A percentile compares a stretch with the other conserved stretches of the same genome.
phyloP scores from a whole-genome alignment of 1,140 invertebrate genomes.

The Bombus waltoni region DNA sequence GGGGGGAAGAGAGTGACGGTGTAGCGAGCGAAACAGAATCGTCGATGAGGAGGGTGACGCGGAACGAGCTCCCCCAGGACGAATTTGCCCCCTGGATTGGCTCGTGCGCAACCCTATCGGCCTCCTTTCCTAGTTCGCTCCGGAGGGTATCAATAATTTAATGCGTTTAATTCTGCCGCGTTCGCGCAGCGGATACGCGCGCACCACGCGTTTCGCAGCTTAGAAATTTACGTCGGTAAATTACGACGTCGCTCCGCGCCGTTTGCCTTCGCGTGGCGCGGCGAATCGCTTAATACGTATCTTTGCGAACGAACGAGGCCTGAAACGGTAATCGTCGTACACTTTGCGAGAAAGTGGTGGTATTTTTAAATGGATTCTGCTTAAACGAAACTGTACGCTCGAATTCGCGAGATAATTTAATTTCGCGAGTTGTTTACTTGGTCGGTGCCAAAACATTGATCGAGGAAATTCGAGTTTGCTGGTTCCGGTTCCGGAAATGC shows the following conservation, averaged over 20 bases:
- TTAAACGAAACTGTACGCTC: not conserved
- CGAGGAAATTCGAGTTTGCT: slow-evolving; percentile 30
- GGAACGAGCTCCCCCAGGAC: slow-evolving; percentile 68
- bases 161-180: slow-evolving; percentile 71
- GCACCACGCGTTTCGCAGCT: not conserved
- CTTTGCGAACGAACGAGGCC: not conserved
- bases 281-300: not conserved
- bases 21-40: slow-evolving; percentile 34
- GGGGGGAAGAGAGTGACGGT: not conserved
- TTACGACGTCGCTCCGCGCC: not conserved
- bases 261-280: not conserved
- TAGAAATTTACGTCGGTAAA: not conserved
- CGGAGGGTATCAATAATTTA: slow-evolving; percentile 75
- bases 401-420: not conserved
- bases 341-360: not conserved
- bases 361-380: too few relatives aligned
- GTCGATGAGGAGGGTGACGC: slow-evolving; percentile 36
- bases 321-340: not conserved
- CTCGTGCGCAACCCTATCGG: slow-evolving; percentile 64
- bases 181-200: not conserved
- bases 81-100: slow-evolving; percentile 72
- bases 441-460: not conserved
- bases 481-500: slow-evolving; percentile 41
- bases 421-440: not conserved
- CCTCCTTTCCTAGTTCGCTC: slow-evolving; percentile 20